phyloP scores from a whole-genome alignment of 2,888 invertebrate species.

The Tenthredo livida region DNA sequence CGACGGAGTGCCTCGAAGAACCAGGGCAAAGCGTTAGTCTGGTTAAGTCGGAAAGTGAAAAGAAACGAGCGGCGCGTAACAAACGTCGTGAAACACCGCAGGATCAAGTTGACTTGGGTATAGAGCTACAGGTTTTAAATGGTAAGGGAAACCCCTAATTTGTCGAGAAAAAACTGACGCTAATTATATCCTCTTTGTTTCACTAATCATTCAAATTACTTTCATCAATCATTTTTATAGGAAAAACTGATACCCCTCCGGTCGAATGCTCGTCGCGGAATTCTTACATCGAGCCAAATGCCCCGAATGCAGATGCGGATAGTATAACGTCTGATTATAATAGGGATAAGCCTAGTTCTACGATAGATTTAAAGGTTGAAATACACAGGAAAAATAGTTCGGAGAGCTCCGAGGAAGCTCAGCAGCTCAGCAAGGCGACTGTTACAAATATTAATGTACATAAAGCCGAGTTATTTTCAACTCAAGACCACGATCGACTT shows the following conservation, averaged over 20 bases:
- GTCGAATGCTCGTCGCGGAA: conserved; percentile 80
- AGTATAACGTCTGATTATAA: conserved; percentile 77
- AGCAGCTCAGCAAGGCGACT: conserved; percentile 70
- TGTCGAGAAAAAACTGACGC: conserved; percentile 17
- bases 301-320: conserved; percentile 75
- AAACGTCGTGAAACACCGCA: conserved; percentile 76
- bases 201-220: neutral
- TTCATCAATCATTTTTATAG: conserved; percentile 58
- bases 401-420: conserved; percentile 89
- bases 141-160: conserved; percentile 63
- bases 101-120: conserved; percentile 74
- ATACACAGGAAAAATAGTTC: conserved; percentile 95
- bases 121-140: conserved; percentile 75
- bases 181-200: neutral
- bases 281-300: conserved; percentile 78
- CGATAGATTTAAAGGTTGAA: conserved; percentile 92
- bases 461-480: conserved; percentile 68
- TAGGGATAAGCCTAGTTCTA: conserved; percentile 75
- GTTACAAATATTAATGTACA: conserved; percentile 69
- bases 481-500: conserved; percentile 63
- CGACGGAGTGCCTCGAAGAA: conserved; percentile 90
- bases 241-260: conserved; percentile 78
- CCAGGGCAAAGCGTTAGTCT: conserved; percentile 80
- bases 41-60: conserved; percentile 79
- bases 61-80: conserved; percentile 72